Percentiles rank a stretch among this genome's conserved stretches.
Evolutionary conservation across 2,113 vertebrate genomes (phyloP).

Genomic region (Telmatochromis brichardi): DNA sequence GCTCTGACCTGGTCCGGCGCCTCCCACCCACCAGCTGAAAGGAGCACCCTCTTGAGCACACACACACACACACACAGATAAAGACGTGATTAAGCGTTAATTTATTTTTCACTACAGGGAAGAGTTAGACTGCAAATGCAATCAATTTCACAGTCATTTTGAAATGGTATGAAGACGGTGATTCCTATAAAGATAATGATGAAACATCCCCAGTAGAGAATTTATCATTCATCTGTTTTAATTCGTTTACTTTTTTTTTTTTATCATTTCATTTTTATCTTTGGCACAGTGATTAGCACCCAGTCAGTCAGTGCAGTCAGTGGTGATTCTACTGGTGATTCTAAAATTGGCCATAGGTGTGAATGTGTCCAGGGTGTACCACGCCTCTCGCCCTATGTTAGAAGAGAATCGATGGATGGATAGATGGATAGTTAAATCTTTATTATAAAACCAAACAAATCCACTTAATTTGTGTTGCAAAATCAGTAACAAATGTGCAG

Average conservation of each 20-base stretch:
- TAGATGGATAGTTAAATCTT: not conserved
- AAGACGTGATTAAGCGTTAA: not conserved
- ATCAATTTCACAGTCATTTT: not conserved
- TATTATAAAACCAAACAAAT: not conserved
- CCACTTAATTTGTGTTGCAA: not conserved
- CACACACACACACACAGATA: not conserved
- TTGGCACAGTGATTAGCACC: not conserved
- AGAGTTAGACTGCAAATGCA: not conserved
- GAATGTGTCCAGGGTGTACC: not conserved
- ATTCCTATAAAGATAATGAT: not conserved
- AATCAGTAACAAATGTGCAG: not conserved
- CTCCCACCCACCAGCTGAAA: constrained; percentile 70
- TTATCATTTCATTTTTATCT: not conserved
- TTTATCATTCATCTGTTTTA: not conserved
- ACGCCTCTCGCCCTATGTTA: not conserved
- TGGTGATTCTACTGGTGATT: not conserved
- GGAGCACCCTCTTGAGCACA: constrained; percentile 60
- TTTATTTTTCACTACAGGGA: not conserved
- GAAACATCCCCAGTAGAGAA: not conserved
- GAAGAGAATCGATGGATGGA: not conserved
- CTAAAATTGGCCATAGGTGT: not conserved
- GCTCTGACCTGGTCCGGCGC: constrained; percentile 30
- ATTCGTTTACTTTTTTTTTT: not conserved
- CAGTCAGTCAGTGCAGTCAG: not conserved
- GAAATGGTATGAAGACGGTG: not conserved